These are phyloP conservation scores for Arctia plantaginis DNA, from an alignment of 2,888 invertebrate genomes.

Conservation along the genomic window DNA sequence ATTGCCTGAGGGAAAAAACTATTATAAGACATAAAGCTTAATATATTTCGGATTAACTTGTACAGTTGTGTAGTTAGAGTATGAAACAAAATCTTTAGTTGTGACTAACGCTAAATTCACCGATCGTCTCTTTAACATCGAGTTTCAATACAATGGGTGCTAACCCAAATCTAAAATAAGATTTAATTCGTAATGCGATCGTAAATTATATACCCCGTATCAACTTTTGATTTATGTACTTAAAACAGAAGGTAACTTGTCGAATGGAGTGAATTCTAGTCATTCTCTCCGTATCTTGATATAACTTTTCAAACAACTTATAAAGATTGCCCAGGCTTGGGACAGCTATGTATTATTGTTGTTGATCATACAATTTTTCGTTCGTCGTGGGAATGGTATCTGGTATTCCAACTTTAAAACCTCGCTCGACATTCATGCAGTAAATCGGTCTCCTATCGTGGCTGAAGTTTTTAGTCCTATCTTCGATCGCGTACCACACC, in stretches of 20 bases:
- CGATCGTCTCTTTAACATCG: too few species aligned
- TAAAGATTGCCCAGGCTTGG: background rate
- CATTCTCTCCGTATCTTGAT: too few species aligned
- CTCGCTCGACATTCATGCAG: background rate
- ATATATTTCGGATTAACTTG: background rate
- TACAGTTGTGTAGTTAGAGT: background rate
- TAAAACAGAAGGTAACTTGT: too few species aligned
- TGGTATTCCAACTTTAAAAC: background rate
- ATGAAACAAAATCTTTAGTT: background rate
- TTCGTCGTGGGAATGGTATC: background rate
- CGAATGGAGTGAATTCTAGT: too few species aligned
- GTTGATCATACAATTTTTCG: background rate
- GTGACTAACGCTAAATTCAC: background rate
- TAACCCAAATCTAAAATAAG: too few species aligned
- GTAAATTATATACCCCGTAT: too few species aligned
- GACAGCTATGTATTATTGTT: background rate
- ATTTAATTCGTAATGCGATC: too few species aligned
- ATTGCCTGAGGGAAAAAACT: background rate
- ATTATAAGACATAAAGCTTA: background rate
- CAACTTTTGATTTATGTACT: too few species aligned
- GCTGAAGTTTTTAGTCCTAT: background rate
- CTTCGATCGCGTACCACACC: background rate
- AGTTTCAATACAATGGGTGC: too few species aligned
- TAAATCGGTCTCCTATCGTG: background rate
- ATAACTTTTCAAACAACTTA: background rate